Conservation (phyloP, 2,113 vertebrate species). For the Urocynchramus pylzowi region DNA sequence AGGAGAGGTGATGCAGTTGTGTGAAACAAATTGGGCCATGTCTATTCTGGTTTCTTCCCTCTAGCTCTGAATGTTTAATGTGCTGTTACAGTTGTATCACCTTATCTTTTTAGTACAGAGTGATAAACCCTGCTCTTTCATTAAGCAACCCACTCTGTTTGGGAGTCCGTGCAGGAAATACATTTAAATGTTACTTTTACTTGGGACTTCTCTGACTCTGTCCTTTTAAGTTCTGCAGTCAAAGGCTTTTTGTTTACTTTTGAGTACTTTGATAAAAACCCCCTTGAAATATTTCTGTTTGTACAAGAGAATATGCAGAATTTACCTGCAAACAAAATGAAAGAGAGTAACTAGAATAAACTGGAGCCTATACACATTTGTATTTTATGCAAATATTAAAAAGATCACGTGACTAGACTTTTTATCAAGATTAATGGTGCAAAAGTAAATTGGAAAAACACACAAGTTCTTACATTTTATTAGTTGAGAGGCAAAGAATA, state of each 20-base stretch:
- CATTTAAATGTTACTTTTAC: conserved; percentile 46
- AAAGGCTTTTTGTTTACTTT: conserved; percentile 37
- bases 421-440: background rate
- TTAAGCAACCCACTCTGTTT: background rate
- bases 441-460: conserved; percentile 20
- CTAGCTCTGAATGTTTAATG: conserved; percentile 4
- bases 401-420: background rate
- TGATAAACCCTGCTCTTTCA: conserved; percentile 39
- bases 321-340: background rate
- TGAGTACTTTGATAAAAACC: background rate
- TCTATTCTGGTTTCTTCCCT: conserved; percentile 25
- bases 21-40: background rate
- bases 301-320: background rate
- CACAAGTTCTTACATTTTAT: background rate
- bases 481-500: background rate
- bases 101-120: conserved; percentile 30
- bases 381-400: background rate
- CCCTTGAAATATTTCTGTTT: background rate
- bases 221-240: conserved; percentile 14
- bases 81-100: background rate
- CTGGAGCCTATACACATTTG: background rate
- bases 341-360: background rate
- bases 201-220: background rate
- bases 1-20: background rate
- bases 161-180: conserved; percentile 4